These are phyloP conservation scores for Drosophila sp. DNA, from an alignment of 1,140 invertebrate genomes.

Conservation along the genomic window DNA sequence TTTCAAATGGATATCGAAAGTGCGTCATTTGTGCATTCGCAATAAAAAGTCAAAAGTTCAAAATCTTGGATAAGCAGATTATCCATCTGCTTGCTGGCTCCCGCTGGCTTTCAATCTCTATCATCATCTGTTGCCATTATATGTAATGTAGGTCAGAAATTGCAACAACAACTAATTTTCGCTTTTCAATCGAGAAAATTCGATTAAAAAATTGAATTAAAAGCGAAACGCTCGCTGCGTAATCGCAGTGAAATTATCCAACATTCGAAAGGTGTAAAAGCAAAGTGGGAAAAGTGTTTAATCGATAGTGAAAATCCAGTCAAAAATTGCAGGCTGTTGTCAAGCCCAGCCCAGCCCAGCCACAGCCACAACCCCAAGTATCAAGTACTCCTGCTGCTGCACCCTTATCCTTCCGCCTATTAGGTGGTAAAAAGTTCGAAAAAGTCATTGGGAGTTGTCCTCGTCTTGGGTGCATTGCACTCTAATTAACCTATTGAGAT, in stretches of 20 bases:
- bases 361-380: slow-evolving; percentile 26
- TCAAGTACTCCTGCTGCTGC: slow-evolving; percentile 26
- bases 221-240: slow-evolving; percentile 50
- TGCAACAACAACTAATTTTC: slow-evolving; percentile 25
- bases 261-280: slow-evolving; percentile 47
- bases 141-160: slow-evolving; percentile 70
- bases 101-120: slow-evolving; percentile 34
- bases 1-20: slow-evolving; percentile 24
- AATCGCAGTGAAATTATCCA: slow-evolving; percentile 45
- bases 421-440: background rate
- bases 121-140: slow-evolving; percentile 46
- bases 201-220: slow-evolving; percentile 58
- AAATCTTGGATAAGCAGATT: slow-evolving; percentile 24
- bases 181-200: slow-evolving; percentile 42
- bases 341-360: slow-evolving; percentile 33
- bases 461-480: slow-evolving; percentile 55
- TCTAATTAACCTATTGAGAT: slow-evolving; percentile 61
- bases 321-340: slow-evolving; percentile 28
- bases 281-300: slow-evolving; percentile 25
- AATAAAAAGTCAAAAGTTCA: slow-evolving; percentile 43
- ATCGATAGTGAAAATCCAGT: slow-evolving; percentile 43
- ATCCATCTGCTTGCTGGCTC: slow-evolving; percentile 1
- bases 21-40: slow-evolving; percentile 26
- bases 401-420: slow-evolving; percentile 28
- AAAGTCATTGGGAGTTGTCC: slow-evolving; percentile 5